Evolutionary conservation across 2,888 invertebrate species (phyloP), one percentile per base, ranked within the genome.

Genomic region (Lithophane ornitopus): DNA sequence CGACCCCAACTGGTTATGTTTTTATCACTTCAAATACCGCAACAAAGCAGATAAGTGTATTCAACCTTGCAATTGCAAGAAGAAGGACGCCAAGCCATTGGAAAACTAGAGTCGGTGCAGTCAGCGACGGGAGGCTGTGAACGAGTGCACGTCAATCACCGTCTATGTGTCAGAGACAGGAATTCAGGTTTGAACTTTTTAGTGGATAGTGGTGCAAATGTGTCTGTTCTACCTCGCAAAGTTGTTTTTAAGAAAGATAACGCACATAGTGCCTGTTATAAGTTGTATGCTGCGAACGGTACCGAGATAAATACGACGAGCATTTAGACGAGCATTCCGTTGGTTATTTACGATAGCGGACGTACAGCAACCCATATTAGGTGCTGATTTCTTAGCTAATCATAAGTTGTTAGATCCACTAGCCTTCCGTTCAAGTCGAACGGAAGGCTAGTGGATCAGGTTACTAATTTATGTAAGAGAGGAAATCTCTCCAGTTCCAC

Each of bases 171-270:
- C 44, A 4, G 19, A 6, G 65, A 65, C 46, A 34, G 12, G 46
- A 46, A 65, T 19, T 46, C 65, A 65, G 46, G 46, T 66, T 66
- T 49, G 65, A 66, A 66, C 46, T 66, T 66, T 66, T 66, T 66
- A 49, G 46, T 66, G 7, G 65, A 65, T 28, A 65, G 65, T 46
- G 65, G 65, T 65, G 65, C 65, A 49, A 65, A 65, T 49, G 65
- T 28, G 46, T 65, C 65, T 6, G 66, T 65, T 28, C 19, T 65
- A 63, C 44, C 26, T 44, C 26, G 44, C 44, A 63, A 22, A 46
- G 46, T 44, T 6, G 46, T 65, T 46, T 46, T 65, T 8, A 65
- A 65, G 19, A 65, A 46, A 28, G 16, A 26, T 63, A 65, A 65
- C 28, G 65, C 65, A 46, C 12, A 46, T 6, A 65, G 46, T 46